Percentiles rank a stretch among this genome's conserved stretches.
phyloP scores from a whole-genome alignment of 2,888 invertebrate species.

The Erebia aethiops region DNA sequence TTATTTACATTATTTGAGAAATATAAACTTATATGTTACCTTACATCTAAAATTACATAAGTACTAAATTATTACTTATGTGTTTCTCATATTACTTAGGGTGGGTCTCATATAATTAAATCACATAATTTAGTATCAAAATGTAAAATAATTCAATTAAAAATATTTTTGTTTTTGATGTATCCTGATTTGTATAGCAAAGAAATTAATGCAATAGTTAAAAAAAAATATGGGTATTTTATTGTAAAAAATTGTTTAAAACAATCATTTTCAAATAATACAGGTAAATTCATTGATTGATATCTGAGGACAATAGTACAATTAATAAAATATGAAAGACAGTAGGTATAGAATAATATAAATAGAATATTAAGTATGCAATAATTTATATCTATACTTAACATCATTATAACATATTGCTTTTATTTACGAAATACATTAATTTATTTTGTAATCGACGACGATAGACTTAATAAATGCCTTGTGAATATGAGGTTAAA shows the following conservation, averaged over 20 bases:
- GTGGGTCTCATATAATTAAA: conserved; percentile 69
- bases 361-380: not conserved
- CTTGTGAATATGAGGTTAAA: too few relatives aligned
- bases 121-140: conserved; percentile 50
- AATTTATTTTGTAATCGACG: too few relatives aligned
- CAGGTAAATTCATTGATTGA: not conserved
- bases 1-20: conserved; percentile 71
- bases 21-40: conserved; percentile 56
- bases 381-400: too few relatives aligned
- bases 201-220: not conserved
- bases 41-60: conserved; percentile 49
- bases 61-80: conserved; percentile 50
- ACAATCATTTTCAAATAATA: not conserved
- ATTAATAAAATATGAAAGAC: not conserved
- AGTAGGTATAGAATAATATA: not conserved
- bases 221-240: not conserved
- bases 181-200: not conserved
- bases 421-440: not conserved
- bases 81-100: conserved; percentile 45
- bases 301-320: not conserved
- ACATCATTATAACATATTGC: not conserved
- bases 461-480: too few relatives aligned
- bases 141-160: not conserved
- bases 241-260: not conserved
- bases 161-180: not conserved